These are phyloP conservation scores for Drosophila anomalata DNA, from an alignment of 2,888 invertebrate species.

Conservation along the genomic window DNA sequence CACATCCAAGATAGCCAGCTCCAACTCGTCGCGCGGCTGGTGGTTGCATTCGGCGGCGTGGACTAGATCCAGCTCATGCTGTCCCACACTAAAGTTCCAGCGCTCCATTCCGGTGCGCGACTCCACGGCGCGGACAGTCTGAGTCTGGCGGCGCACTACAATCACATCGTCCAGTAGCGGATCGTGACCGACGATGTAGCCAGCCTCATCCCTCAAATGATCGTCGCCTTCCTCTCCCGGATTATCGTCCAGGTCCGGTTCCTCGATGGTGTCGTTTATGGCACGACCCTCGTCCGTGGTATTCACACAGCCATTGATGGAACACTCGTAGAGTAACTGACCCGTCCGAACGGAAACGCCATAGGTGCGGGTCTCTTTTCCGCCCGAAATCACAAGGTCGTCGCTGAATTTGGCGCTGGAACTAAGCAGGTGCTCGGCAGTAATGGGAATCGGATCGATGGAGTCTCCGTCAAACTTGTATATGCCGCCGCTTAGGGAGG, in stretches of 20 bases:
- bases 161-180: constrained; percentile 86
- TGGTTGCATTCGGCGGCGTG: constrained; percentile 85
- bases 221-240: constrained; percentile 29
- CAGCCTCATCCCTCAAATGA: constrained; percentile 50
- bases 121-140: constrained; percentile 95
- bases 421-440: constrained; percentile 93
- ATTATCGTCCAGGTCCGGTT: constrained; percentile 26
- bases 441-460: constrained; percentile 94
- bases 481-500: constrained; percentile 94
- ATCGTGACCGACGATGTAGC: constrained; percentile 74
- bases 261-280: constrained; percentile 56
- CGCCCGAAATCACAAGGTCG: constrained; percentile 93
- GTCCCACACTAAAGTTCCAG: constrained; percentile 98
- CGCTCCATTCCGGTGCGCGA: constrained; percentile 93
- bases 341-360: constrained; percentile 92
- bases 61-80: constrained; percentile 90
- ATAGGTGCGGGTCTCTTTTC: constrained; percentile 93
- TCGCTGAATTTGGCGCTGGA: constrained; percentile 94
- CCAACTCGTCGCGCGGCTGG: constrained; percentile 72
- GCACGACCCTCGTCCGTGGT: constrained; percentile 85
- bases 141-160: constrained; percentile 92
- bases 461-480: constrained; percentile 96
- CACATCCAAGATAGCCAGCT: constrained; percentile 84
- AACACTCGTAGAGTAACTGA: constrained; percentile 90
- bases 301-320: constrained; percentile 89